Evolutionary conservation across 2,888 invertebrate species (phyloP), one percentile per base, ranked within the genome.

Genomic region (Tigriopus californicus): DNA sequence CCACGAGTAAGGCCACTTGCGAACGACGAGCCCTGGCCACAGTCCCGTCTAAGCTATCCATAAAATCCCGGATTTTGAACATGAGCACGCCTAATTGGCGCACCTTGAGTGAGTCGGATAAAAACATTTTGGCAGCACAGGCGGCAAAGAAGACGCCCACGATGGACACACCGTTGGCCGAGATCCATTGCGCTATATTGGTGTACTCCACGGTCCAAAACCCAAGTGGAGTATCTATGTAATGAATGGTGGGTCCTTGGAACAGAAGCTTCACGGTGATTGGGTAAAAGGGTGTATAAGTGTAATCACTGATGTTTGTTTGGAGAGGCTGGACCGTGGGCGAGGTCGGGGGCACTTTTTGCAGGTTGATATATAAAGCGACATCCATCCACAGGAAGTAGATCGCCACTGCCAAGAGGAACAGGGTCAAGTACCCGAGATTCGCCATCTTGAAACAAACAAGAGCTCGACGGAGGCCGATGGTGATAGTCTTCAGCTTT

Each of bases 31-130:
- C 80, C 61, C 89, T 78, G 1, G 87, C 88, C 1, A 90, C 83
- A 67, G 85, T 83, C 0, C 90, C 90, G 67, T 90, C 90, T 62
- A 90, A 71, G 66, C 86, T 85, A 67, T 90, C 90, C 57, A 89
- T 70, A 72, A 85, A 86, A 64, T 85, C 84, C 64, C 89, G 76
- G 42, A 87, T 70, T 72, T 86, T 82, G 68, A 86, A 90, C 18
- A 89, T 68, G 1, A 85, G 70, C 0, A 87, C 81, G 0, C 82
- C 88, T 0, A 85, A 64, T 22, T 87, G 76, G 33, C 89, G 75
- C 24, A 79, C 78, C 1, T 79, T 76, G n/a, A 89, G 70, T 65
- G 77, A 81, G 66, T 83, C 82, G 57, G 80, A 82, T 1, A 83
- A 79, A 51, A 89, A 73, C 58, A 85, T 76, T 67, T 82, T 83